These are phyloP conservation scores for Drosophila leonis DNA, from an alignment of 2,888 invertebrate genomes.

Conservation along the genomic window DNA sequence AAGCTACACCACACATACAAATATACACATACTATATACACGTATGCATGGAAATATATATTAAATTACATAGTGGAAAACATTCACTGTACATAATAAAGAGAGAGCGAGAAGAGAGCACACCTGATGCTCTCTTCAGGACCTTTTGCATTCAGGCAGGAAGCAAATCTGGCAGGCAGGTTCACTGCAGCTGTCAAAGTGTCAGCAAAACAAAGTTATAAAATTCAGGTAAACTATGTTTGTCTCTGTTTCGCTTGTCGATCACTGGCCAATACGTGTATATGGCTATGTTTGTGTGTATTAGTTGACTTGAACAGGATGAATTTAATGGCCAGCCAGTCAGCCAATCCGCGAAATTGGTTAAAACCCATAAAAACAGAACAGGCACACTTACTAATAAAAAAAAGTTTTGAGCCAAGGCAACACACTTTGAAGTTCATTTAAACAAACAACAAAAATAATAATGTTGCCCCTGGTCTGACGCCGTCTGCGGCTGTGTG, in stretches of 20 bases:
- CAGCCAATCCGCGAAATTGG: slow-evolving; percentile 27
- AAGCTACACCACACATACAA: slow-evolving; percentile 26
- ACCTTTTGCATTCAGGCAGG: slow-evolving; percentile 23
- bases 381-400: slow-evolving; percentile 37
- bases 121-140: slow-evolving; percentile 51
- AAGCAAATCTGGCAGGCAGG: slow-evolving; percentile 39
- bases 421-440: slow-evolving; percentile 53
- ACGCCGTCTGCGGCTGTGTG: slow-evolving; percentile 16
- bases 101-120: slow-evolving; percentile 13
- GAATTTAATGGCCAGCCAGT: slow-evolving; percentile 28
- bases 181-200: slow-evolving; percentile 42
- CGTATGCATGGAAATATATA: slow-evolving; percentile 2
- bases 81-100: slow-evolving; percentile 15
- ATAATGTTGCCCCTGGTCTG: slow-evolving; percentile 58
- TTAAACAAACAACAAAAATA: slow-evolving; percentile 41
- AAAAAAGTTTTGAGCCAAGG: slow-evolving; percentile 54
- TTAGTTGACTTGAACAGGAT: slow-evolving; percentile 43
- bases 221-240: slow-evolving; percentile 39
- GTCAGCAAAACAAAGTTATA: slow-evolving; percentile 51
- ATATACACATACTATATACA: background rate
- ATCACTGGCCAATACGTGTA: slow-evolving; percentile 13
- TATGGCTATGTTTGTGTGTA: slow-evolving; percentile 8
- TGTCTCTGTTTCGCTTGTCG: slow-evolving; percentile 37
- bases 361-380: slow-evolving; percentile 35
- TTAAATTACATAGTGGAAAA: slow-evolving; percentile 7